Conservation (phyloP, 2,888 invertebrate species). For the Gandaritis pyraliata region DNA sequence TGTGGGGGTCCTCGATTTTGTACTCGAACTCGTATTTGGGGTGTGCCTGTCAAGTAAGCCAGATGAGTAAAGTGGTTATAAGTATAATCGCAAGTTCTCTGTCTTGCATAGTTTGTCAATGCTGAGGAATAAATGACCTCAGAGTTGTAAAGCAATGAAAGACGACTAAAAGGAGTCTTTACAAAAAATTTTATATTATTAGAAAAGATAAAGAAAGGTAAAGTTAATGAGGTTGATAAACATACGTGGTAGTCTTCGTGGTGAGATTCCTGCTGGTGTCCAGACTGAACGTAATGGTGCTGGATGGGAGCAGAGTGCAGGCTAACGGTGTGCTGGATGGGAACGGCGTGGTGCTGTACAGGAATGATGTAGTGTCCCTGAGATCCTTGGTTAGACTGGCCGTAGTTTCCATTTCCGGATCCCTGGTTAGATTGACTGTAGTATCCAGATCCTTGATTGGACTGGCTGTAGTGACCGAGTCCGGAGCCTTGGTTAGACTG, state of each 20-base stretch:
- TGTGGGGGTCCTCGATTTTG: slow-evolving; percentile 81
- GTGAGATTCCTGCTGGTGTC: slow-evolving; percentile 43
- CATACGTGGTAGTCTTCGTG: slow-evolving; percentile 64
- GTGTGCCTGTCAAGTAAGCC: slow-evolving; percentile 57
- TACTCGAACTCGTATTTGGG: slow-evolving; percentile 83
- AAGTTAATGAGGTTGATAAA: slow-evolving; percentile 8
- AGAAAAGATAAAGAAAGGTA: too few species aligned
- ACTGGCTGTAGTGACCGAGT: slow-evolving; percentile 39
- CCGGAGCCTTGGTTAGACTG: slow-evolving; percentile 11
- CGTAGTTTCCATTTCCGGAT: slow-evolving; percentile 8
- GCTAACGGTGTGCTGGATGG: slow-evolving; percentile 46
- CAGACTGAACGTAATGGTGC: slow-evolving; percentile 39
- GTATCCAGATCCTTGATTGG: slow-evolving; percentile 30
- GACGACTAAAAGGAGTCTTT: too few species aligned
- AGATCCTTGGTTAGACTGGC: slow-evolving; percentile 19
- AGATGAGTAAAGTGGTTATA: background rate
- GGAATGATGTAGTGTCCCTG: slow-evolving; percentile 46
- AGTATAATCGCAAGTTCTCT: background rate
- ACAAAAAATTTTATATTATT: too few species aligned
- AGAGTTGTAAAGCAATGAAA: too few species aligned
- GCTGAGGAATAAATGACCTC: too few species aligned
- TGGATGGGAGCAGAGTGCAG: slow-evolving; percentile 49
- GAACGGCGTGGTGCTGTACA: slow-evolving; percentile 45
- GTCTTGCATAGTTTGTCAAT: too few species aligned
- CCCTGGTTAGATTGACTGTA: slow-evolving; percentile 37